phyloP scores from a whole-genome alignment of 2,797 vertebrate species.

The Lacerta agilis region DNA sequence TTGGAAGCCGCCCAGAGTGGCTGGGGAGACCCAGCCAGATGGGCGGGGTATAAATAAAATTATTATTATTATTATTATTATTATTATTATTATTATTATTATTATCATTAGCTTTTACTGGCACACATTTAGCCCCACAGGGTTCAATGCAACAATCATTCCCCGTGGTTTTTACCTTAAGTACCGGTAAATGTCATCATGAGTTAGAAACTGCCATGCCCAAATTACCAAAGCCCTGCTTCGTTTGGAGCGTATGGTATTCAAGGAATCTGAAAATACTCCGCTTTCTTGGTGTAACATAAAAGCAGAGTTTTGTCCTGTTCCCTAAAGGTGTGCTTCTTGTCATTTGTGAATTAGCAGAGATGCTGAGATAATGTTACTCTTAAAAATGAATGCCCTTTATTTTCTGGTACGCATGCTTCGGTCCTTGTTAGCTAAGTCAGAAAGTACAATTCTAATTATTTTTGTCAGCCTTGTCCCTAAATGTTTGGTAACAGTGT shows the following conservation, averaged over 20 bases:
- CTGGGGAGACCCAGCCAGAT: no score
- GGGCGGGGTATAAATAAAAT: no score
- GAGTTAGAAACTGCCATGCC: background rate
- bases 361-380: background rate
- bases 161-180: background rate
- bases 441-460: background rate
- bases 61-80: no score
- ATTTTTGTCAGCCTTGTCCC: background rate
- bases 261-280: conserved; percentile 17
- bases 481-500: background rate
- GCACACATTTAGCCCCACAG: background rate
- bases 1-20: no score
- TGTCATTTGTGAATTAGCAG: conserved; percentile 17
- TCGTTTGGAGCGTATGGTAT: background rate
- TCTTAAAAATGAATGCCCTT: background rate
- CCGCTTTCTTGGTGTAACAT: conserved; percentile 3
- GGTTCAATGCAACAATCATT: background rate
- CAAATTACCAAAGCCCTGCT: background rate
- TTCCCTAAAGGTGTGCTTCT: background rate
- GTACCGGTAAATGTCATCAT: background rate
- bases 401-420: background rate
- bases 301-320: conserved; percentile 26
- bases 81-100: no score
- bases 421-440: background rate
- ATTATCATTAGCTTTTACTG: background rate